Evolutionary conservation across 2,113 vertebrate genomes (phyloP).

Genomic region (Lophotis ruficrista): DNA sequence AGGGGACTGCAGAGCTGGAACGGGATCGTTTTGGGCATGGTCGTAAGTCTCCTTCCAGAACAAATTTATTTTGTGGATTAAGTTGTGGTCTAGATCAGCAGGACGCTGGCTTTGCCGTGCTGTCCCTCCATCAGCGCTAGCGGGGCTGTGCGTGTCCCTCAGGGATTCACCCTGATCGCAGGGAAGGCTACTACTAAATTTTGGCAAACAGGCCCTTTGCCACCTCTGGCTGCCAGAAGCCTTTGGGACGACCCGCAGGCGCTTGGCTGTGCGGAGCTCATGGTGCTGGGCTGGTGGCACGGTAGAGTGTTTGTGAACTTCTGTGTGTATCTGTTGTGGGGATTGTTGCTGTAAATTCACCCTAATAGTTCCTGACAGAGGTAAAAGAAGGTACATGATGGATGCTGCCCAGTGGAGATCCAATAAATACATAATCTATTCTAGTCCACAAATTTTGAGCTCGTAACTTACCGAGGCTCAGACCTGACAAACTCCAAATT

Average conservation of each 20-base stretch:
- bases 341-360: background rate
- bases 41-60: background rate
- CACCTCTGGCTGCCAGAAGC: fast-evolving
- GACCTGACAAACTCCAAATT: background rate
- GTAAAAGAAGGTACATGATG: background rate
- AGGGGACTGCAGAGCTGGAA: background rate
- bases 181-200: background rate
- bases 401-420: background rate
- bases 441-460: background rate
- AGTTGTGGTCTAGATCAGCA: fast-evolving
- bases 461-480: background rate
- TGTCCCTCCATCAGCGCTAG: fast-evolving
- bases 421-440: background rate
- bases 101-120: background rate
- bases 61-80: fast-evolving
- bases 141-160: fast-evolving
- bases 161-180: fast-evolving
- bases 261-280: fast-evolving
- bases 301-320: background rate
- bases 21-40: fast-evolving
- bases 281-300: background rate
- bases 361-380: background rate
- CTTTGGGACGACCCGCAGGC: fast-evolving
- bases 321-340: fast-evolving
- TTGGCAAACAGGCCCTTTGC: fast-evolving